Conservation (phyloP, 1,140 invertebrate species). For the Polypedilum pembai region DNA sequence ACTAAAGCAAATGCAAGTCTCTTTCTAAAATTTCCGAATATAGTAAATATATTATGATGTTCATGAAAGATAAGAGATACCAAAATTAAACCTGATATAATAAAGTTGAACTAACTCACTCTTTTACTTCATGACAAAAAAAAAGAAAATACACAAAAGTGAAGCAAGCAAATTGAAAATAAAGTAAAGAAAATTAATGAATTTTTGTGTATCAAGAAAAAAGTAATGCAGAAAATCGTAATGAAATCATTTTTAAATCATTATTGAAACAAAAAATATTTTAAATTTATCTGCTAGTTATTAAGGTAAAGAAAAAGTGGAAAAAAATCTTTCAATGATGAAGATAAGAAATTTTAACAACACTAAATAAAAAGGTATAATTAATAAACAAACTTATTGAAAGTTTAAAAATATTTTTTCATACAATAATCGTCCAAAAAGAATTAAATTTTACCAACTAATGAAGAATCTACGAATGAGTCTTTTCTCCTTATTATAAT, state of each 20-base stretch:
- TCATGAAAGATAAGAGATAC: background rate
- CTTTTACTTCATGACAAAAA: background rate
- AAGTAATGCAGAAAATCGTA: conserved; percentile 22
- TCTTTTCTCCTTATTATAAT: conserved; percentile 21
- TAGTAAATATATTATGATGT: background rate
- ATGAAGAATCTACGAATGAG: background rate
- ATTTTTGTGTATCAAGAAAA: conserved; percentile 22
- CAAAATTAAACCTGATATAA: background rate
- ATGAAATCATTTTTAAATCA: conserved; percentile 16
- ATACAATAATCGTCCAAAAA: conserved; percentile 28
- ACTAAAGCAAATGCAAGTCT: conserved; percentile 1
- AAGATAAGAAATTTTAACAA: conserved; percentile 23
- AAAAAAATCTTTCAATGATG: conserved; percentile 1
- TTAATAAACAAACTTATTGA: background rate
- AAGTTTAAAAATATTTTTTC: conserved; percentile 27
- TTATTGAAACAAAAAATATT: conserved; percentile 27
- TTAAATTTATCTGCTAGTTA: conserved; percentile 23
- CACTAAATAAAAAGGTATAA: background rate
- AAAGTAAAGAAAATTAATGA: conserved; percentile 18
- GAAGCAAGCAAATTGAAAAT: background rate
- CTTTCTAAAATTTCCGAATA: background rate
- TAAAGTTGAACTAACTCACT: background rate
- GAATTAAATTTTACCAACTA: conserved; percentile 6
- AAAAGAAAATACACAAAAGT: background rate
- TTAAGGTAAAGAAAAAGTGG: background rate